A percentile compares a stretch with the other conserved stretches of the same genome.
These are phyloP conservation scores for Cantharis flavilabris DNA, from an alignment of 2,888 invertebrate species.

Conservation along the genomic window DNA sequence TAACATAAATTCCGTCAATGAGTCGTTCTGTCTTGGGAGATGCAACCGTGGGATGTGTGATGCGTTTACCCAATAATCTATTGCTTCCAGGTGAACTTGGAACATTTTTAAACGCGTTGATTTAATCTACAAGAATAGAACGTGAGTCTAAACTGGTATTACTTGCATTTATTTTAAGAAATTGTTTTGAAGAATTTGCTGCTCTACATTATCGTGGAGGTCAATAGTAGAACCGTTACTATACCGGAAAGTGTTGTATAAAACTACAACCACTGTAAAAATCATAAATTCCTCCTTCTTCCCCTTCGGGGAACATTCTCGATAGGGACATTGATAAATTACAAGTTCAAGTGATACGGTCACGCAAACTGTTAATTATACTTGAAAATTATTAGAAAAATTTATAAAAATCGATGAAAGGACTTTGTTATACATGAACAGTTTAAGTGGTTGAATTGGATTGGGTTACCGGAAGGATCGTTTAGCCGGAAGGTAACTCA, in stretches of 20 bases:
- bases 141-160: not conserved
- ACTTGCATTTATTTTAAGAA: not conserved
- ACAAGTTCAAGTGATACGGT: not conserved
- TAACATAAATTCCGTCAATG: not conserved
- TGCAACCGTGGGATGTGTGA: constrained; percentile 3
- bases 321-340: not conserved
- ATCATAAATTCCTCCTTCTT: not conserved
- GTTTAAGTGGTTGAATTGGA: not conserved
- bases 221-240: not conserved
- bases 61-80: constrained; percentile 7
- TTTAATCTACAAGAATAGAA: not conserved
- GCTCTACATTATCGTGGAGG: not conserved
- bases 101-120: constrained; percentile 9
- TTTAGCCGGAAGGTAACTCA: not conserved
- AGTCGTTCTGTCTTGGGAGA: not conserved
- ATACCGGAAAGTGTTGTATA: not conserved
- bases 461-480: not conserved
- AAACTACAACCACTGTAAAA: not conserved
- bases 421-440: not conserved
- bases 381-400: not conserved
- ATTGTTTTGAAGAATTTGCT: not conserved
- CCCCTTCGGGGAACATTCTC: not conserved
- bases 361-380: not conserved
- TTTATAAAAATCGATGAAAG: not conserved
- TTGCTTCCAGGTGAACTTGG: constrained; percentile 10